Evolutionary conservation across 2,888 invertebrate genomes (phyloP), one percentile per base, ranked within the genome.

Genomic region (Cantharis lateralis): DNA sequence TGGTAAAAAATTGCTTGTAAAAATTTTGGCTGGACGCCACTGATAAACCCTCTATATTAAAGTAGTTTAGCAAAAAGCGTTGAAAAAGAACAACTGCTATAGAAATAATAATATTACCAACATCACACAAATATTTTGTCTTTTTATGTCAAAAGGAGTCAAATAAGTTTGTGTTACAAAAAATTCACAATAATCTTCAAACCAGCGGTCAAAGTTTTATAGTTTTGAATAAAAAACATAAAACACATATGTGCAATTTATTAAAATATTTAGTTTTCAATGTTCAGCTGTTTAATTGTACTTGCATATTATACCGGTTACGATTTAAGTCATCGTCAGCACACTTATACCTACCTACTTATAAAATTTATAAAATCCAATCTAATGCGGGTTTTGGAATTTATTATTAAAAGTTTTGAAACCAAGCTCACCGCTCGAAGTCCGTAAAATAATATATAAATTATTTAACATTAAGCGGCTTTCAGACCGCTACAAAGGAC

Each of bases 81-180:
- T 71, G 78, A 78, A 81, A 80, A 78, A 74, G 77, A 82, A 81
- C 78, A 81, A 80, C 79, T 75, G 76, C 80, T 73, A 82, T 82
- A 81, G 82, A 82, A 81, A 79, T 82, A 81, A 82, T 82, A 81
- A 80, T 81, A 82, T 82, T 82, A 80, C 80, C 80, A 72, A 80
- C 81, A 82, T 68, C 78, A 75, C 80, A 79, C 76, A 81, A 75
- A 81, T 81, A 80, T 80, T 81, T 79, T 74, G 74, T 79, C 73
- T 76, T 80, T 80, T 79, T 81, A 81, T 76, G 77, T 68, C 71
- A 68, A n/a, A 48, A 77, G 72, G n/a, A 73, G 76, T 73, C 76
- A 73, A 76, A 76, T 76, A 77, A 69, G 77, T 77, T 77, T 77
- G 63, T 77, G 74, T 74, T 74, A 74, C 74, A 74, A 74, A 77